Evolutionary conservation across 2,797 vertebrate genomes (phyloP), one percentile per base, ranked within the genome.

Genomic region (Neosilurus mollespiculum): DNA sequence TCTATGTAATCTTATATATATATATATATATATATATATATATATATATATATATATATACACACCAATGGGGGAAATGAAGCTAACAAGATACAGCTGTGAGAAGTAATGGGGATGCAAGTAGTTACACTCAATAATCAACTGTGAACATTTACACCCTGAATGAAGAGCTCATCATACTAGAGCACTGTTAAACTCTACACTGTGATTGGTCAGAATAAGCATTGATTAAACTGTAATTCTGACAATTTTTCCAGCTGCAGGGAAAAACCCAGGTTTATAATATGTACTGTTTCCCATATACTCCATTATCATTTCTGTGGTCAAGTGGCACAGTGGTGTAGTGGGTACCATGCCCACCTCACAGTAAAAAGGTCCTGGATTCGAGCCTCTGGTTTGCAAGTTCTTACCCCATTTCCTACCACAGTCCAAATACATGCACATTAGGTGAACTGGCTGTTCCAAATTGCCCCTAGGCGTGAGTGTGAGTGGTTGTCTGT

Each of bases 71-170:
- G 18, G 56, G 73, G 22, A 76, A 76, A 59, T 1, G 2, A 14
- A n/a, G 26, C 26, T 61, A 78, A 62, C 34, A 78, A 64, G 59
- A 64, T 43, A 64, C 75, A 62, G 58, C 75, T 77, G 75, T 5
- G 34, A 77, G 56, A 37, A 30, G 30, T 77, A 77, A 77, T 61
- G 30, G 59, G 54, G 12, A 43, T 77, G 30, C 11, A n/a, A 34
- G 12, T 43, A 34, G 5, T 61, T 77, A 77, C 20, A 77, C 34
- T 61, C 22, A 49, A 49, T 49, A 73, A 73, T 15, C 16, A 73
- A 56, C n/a, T 26, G 49, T 54, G n/a, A 1, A 26, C 59, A 49
- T 70, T 49, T 49, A 22, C 8, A 75, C n/a, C 56, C 16, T 43
- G 10, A 75, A 34, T 56, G 53, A 73, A 73, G 24, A 56, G 54